phyloP scores from a whole-genome alignment of 1,140 invertebrate species.

The Parapsyche elsis region DNA sequence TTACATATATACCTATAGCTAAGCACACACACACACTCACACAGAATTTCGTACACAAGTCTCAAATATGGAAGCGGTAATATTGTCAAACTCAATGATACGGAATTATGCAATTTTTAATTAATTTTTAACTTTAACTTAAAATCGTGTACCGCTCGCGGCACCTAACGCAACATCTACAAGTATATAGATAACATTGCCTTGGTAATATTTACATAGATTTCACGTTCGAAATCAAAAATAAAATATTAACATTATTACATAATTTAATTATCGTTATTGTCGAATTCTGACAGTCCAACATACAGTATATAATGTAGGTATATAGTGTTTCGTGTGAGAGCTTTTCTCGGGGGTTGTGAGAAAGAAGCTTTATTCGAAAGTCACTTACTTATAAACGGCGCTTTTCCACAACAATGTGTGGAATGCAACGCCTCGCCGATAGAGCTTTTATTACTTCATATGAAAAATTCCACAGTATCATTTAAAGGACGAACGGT shows the following conservation, averaged over 20 bases:
- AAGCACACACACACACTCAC: background rate
- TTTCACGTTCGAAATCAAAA: too few relatives aligned
- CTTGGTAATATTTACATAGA: too few relatives aligned
- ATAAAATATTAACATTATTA: too few relatives aligned
- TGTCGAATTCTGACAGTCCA: too few relatives aligned
- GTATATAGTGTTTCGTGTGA: too few relatives aligned
- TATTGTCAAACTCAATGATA: background rate
- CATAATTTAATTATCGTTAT: too few relatives aligned
- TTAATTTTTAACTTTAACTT: background rate
- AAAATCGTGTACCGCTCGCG: too few relatives aligned
- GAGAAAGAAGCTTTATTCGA: slow-evolving; percentile 32
- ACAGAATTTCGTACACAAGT: background rate
- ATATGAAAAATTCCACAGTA: slow-evolving; percentile 57
- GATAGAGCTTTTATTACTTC: slow-evolving; percentile 49
- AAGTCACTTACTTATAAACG: slow-evolving; percentile 42
- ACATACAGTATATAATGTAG: too few relatives aligned
- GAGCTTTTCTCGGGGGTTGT: background rate
- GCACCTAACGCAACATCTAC: too few relatives aligned
- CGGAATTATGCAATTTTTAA: slow-evolving; percentile 5
- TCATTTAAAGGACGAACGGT: slow-evolving; percentile 47
- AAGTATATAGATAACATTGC: too few relatives aligned
- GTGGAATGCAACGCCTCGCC: slow-evolving; percentile 44
- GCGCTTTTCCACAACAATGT: slow-evolving; percentile 50
- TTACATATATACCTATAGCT: background rate
- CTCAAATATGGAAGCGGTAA: slow-evolving; percentile 33